Evolutionary conservation across 2,797 vertebrate genomes (phyloP).

Genomic region (Paramormyrops hopkinsi): DNA sequence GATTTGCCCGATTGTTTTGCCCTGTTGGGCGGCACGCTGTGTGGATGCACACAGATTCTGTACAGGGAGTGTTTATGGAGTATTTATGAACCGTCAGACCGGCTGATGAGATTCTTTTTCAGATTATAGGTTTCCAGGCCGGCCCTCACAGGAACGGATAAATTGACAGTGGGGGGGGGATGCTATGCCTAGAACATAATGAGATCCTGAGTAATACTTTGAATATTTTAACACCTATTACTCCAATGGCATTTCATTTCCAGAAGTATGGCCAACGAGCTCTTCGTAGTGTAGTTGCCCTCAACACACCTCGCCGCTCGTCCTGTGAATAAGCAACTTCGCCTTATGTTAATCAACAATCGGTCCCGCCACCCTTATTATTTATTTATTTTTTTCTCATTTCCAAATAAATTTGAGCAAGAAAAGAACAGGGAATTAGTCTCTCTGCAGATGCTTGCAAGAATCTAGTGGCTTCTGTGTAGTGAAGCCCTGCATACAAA

Average conservation of each 20-base stretch:
- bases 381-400: background rate
- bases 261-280: constrained; percentile 39
- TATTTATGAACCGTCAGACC: constrained; percentile 23
- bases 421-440: background rate
- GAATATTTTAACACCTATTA: constrained; percentile 59
- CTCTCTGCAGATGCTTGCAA: constrained; percentile 23
- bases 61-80: constrained; percentile 19
- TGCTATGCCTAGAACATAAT: constrained; percentile 13
- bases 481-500: constrained; percentile 33
- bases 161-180: background rate
- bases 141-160: constrained; percentile 1
- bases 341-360: constrained; percentile 19
- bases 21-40: background rate
- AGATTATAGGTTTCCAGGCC: constrained; percentile 11
- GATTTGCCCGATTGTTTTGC: background rate
- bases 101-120: constrained; percentile 23
- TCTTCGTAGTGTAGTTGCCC: constrained; percentile 31
- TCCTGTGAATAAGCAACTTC: constrained; percentile 18
- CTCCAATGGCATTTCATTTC: constrained; percentile 60
- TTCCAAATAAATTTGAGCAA: constrained; percentile 20
- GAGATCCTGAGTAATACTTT: constrained; percentile 38
- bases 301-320: constrained; percentile 28
- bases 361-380: background rate
- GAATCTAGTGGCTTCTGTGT: constrained; percentile 36
- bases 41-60: background rate